phyloP scores from a whole-genome alignment of 2,113 vertebrate genomes.

The Passer montanus region DNA sequence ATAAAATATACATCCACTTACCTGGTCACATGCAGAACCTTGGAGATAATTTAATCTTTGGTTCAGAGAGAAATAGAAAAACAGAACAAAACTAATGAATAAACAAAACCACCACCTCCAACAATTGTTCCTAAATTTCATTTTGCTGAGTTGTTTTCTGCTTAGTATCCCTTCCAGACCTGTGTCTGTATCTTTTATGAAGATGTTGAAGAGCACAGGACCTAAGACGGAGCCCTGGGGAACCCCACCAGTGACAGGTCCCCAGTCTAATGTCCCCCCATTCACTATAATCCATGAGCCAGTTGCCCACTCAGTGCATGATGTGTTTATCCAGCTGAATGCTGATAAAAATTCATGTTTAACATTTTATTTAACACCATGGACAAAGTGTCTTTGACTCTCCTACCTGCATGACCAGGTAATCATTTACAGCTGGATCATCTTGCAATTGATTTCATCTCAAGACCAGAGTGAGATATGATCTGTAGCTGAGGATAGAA shows the following conservation, averaged over 20 bases:
- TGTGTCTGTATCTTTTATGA: neutral
- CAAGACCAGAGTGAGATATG: neutral
- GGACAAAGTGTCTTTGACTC: neutral
- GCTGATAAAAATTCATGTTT: too few relatives aligned
- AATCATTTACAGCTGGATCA: neutral
- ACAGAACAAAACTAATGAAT: neutral
- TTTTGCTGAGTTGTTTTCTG: neutral
- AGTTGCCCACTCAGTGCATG: neutral
- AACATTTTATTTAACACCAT: neutral
- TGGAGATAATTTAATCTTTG: neutral
- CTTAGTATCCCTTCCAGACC: neutral
- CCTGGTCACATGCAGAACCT: neutral
- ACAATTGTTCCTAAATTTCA: neutral
- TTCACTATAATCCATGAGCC: fast-evolving
- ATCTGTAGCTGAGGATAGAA: neutral
- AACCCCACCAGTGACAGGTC: neutral
- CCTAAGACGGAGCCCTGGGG: neutral
- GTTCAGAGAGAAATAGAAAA: neutral
- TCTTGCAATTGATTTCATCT: neutral
- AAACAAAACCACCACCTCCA: neutral
- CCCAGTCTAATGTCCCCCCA: neutral
- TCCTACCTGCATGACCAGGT: neutral
- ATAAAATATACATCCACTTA: neutral
- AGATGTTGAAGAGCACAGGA: neutral
- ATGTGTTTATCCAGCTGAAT: neutral